Conservation (phyloP, 2,113 vertebrate species). For the Leucosticte australis region DNA sequence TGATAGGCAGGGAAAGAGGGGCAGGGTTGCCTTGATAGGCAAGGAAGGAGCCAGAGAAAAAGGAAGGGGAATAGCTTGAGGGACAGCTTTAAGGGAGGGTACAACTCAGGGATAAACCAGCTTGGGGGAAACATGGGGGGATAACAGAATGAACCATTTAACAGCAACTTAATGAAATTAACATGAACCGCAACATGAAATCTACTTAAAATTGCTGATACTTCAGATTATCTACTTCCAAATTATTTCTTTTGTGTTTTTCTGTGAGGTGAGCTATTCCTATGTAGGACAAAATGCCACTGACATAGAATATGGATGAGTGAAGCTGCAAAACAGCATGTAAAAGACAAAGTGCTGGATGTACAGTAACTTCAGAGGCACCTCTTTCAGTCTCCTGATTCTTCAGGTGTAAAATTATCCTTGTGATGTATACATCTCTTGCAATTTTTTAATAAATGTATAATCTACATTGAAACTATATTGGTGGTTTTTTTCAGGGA, state of each 20-base stretch:
- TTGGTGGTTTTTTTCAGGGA: not conserved
- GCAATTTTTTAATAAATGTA: not conserved
- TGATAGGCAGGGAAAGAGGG: too few relatives aligned
- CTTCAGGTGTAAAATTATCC: not conserved
- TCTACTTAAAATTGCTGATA: not conserved
- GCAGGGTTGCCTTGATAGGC: too few relatives aligned
- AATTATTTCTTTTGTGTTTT: not conserved
- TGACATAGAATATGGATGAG: not conserved
- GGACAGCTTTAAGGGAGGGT: not conserved
- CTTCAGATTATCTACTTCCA: not conserved
- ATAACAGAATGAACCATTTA: not conserved
- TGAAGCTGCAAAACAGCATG: not conserved
- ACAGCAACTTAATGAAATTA: not conserved
- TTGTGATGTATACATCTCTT: not conserved
- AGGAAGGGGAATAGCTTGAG: not conserved
- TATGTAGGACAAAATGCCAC: not conserved
- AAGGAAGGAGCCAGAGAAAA: not conserved
- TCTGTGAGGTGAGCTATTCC: not conserved
- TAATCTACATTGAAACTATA: not conserved
- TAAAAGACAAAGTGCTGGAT: not conserved
- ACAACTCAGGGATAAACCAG: not conserved
- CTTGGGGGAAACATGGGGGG: not conserved
- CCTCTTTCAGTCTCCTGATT: not conserved
- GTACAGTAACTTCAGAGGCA: not conserved
- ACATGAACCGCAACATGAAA: not conserved